Base-by-base conservation (phyloP, 1,140 invertebrate species). In the Tachypleus tridentatus region DNA sequence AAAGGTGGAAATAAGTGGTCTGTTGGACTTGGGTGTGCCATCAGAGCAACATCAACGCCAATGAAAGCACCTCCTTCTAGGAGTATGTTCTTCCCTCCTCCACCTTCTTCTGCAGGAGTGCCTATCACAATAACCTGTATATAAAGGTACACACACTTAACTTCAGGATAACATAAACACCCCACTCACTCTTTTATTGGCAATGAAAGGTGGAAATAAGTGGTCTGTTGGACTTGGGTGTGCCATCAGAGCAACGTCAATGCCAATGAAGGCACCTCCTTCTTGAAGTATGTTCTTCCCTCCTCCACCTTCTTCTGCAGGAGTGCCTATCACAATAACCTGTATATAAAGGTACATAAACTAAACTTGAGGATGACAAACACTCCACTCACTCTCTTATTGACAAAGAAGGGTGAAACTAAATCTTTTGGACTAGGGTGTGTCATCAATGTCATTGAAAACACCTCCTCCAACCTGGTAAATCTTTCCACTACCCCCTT, bases 161-260 rank as follows among this genome's bases (percentile, higher is more conserved):
- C 29, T 29, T 29, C 29, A 29, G 29, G 29, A 29, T 29, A 29
- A 29, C 0, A 29, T 29, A 29, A 29, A 29, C 29, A 29, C 29
- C 29, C 29, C 29, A 58, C 50, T 64, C 61, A 70, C 70, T 10
- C 53, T 58, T 8, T 52, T 29, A 6, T 66, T 10, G 11, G 59
- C 69, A 10, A 71, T 29, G 11, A 71, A 64, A 48, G 60, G 56
- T n/a, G 67, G 65, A 61, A 58, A 65, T 6, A 71, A 10, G 8
- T 58, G 51, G 49, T 71, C 67, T 5, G 11, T 29, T 3, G 63
- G 49, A 49, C 63, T 56, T 47, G 78, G 77, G 70, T 79, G 78
- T 52, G 75, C 76, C 77, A 79, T 79, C 68, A 79, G 67, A 9
- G 76, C 76, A 56, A 73, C 68, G 69, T 78, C 77, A 53, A 79